Evolutionary conservation across 1,140 invertebrate genomes (phyloP).

Genomic region (Belonocnema kinseyi): DNA sequence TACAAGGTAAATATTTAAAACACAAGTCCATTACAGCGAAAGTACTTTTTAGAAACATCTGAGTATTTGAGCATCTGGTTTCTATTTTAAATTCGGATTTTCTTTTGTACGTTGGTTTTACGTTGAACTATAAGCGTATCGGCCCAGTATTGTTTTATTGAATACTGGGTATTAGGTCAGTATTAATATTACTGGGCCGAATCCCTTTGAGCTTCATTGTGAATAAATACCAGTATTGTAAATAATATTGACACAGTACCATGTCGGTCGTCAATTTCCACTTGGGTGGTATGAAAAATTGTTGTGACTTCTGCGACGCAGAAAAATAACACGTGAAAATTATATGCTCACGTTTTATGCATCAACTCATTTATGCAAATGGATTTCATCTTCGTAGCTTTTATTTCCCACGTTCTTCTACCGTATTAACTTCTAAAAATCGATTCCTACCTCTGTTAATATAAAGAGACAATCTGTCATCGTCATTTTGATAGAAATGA

Average conservation of each 20-base stretch:
- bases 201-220: no score
- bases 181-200: no score
- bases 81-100: background rate
- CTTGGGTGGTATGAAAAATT: background rate
- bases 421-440: background rate
- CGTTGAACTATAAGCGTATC: no score
- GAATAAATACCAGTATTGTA: no score
- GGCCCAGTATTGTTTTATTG: no score
- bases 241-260: no score
- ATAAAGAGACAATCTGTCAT: background rate
- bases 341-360: slow-evolving; percentile 1
- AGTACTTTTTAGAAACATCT: background rate
- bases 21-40: background rate
- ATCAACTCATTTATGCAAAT: slow-evolving; percentile 9
- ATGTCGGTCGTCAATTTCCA: no score
- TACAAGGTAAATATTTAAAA: background rate
- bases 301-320: background rate
- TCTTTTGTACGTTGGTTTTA: background rate
- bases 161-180: no score
- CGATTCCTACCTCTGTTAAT: background rate
- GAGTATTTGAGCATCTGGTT: background rate
- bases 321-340: background rate
- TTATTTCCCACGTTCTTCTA: background rate
- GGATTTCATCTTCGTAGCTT: background rate
- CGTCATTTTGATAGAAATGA: no score